These are phyloP conservation scores for Reticulitermes lucifugus DNA, from an alignment of 2,888 invertebrate species.

Conservation along the genomic window DNA sequence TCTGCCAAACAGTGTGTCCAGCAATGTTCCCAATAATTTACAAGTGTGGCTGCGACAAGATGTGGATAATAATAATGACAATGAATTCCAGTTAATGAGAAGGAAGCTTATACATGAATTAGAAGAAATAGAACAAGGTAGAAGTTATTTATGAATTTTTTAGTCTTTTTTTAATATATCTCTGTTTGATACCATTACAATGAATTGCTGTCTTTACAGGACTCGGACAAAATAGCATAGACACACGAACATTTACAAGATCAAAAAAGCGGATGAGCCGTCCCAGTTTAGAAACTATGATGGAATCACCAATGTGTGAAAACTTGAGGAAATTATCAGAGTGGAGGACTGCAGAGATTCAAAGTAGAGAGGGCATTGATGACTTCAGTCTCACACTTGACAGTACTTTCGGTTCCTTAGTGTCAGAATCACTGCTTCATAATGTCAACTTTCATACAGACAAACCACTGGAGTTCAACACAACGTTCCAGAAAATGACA, in stretches of 20 bases:
- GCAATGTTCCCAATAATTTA: constrained; percentile 51
- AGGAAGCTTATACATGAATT: constrained; percentile 36
- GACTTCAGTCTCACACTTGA: constrained; percentile 9
- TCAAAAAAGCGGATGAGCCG: constrained; percentile 72
- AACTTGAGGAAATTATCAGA: constrained; percentile 20
- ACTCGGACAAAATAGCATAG: constrained; percentile 70
- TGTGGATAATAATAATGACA: constrained; percentile 46
- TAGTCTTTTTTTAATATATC: not conserved
- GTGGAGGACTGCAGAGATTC: constrained; percentile 7
- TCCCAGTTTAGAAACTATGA: constrained; percentile 69
- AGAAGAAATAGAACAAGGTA: constrained; percentile 47
- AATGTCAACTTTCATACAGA: constrained; percentile 13
- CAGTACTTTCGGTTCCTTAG: not conserved
- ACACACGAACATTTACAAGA: constrained; percentile 77
- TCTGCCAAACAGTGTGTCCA: constrained; percentile 48
- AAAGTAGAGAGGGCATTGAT: constrained; percentile 34
- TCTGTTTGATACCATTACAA: not conserved
- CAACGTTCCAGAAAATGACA: constrained; percentile 36
- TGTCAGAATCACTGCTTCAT: constrained; percentile 19
- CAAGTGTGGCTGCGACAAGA: constrained; percentile 56
- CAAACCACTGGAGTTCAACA: constrained; percentile 19
- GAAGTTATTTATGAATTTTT: not conserved
- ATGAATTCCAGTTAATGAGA: constrained; percentile 39
- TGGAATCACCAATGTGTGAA: constrained; percentile 42
- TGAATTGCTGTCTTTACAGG: constrained; percentile 26